Evolutionary conservation across 1,140 invertebrate species (phyloP), one percentile per base, ranked within the genome.

Genomic region (Dendroctonus valens): DNA sequence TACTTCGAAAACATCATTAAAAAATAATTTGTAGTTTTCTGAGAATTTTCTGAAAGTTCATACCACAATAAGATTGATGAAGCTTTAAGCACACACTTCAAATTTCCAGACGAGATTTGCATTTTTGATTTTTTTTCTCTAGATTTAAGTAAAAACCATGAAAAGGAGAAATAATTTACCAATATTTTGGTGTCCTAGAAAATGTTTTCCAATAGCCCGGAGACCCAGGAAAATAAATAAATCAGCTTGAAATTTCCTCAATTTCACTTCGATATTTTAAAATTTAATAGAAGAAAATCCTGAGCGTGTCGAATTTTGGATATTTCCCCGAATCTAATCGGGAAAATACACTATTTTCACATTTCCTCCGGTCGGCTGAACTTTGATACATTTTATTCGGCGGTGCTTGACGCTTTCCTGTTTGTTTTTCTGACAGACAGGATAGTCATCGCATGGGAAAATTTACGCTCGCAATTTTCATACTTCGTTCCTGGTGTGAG

Each of bases 361-460:
- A 44, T 63, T 63, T 54, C 41, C 60, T 38, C 15, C 50, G 60
- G 60, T 63, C 50, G 60, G 49, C 60, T 53, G 52, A 63, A 63
- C 60, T 63, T 46, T 51, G 60, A 63, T 52, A 63, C 60, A 63
- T 63, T 63, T 63, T 63, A 63, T 63, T 63, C 49, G 60, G 50
- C 46, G 46, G 59, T 46, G 60, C 50, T 54, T 63, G 60, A 63
- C 60, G 49, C 44, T 63, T 63, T 44, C 50, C 12, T 63, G 51
- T 63, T 63, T 63, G 60, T 54, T 63, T 63, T 63, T 63, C 60
- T 51, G 60, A 44, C 60, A 52, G 50, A 54, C 44, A 26, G 26
- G 26, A 26, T 26, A 63, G 41, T 63, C 60, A 63, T 63, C 60
- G 60, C 41, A 37, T 41, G 38, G 60, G 60, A 63, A 63, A 63